phyloP scores from a whole-genome alignment of 2,797 vertebrate species.

The Pogonophryne albipinna region DNA sequence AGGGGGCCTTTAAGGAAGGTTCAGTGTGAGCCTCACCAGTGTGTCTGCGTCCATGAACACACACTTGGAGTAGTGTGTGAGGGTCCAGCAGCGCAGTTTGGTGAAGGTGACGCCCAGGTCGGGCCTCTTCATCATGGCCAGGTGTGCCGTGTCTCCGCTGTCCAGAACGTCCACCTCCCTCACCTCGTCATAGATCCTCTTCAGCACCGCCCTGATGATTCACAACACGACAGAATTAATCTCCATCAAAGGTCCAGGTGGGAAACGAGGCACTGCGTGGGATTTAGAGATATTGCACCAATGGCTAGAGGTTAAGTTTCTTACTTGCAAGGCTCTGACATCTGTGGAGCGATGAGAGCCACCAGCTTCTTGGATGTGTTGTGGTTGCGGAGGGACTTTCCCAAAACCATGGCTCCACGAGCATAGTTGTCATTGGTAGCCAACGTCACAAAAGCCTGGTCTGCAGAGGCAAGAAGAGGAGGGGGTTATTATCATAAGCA shows the following conservation, averaged over 20 bases:
- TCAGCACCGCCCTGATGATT: conserved; percentile 86
- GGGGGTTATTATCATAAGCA: background rate
- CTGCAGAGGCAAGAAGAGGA: conserved; percentile 73
- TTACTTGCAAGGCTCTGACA: conserved; percentile 93
- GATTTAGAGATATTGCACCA: background rate
- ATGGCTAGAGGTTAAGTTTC: conserved; percentile 7
- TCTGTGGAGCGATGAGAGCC: conserved; percentile 89
- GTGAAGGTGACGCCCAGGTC: conserved; percentile 95
- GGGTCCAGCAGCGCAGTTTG: conserved; percentile 96
- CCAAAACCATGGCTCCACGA: conserved; percentile 95
- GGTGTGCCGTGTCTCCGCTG: conserved; percentile 92
- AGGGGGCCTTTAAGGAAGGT: background rate
- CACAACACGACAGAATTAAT: conserved; percentile 19
- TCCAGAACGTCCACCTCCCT: conserved; percentile 92
- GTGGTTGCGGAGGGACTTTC: conserved; percentile 90
- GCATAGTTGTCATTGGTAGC: conserved; percentile 96
- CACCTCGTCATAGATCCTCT: conserved; percentile 92
- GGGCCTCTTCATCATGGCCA: conserved; percentile 95
- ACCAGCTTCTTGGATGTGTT: conserved; percentile 90
- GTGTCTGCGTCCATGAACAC: conserved; percentile 99
- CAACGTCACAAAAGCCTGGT: conserved; percentile 97
- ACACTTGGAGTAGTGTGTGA: conserved; percentile 93
- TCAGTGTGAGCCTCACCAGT: conserved; percentile 85
- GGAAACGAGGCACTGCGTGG: conserved; percentile 10
- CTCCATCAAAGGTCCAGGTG: background rate